phyloP scores from a whole-genome alignment of 2,797 vertebrate genomes.

The Lepus townsendii region DNA sequence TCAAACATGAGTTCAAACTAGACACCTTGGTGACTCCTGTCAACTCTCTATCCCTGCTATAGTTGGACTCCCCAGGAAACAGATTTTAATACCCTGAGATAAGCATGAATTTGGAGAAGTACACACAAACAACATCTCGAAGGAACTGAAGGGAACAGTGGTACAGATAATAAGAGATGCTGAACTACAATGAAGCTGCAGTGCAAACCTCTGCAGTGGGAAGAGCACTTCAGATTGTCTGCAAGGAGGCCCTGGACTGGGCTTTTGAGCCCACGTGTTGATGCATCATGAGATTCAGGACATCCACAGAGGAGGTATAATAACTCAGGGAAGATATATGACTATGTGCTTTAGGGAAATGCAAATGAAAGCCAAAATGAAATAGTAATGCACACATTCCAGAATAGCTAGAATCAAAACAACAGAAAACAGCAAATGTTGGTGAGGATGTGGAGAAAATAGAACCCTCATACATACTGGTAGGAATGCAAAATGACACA shows the following conservation, averaged over 20 bases:
- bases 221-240: not conserved
- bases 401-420: not conserved
- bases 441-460: not conserved
- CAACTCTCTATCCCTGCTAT: not conserved
- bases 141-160: not conserved
- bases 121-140: not conserved
- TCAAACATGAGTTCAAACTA: not conserved
- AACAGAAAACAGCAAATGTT: conserved; percentile 6
- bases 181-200: not conserved
- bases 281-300: not conserved
- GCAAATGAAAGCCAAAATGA: not conserved
- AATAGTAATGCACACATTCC: not conserved
- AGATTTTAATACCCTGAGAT: not conserved
- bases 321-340: not conserved
- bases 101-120: not conserved
- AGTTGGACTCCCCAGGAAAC: not conserved
- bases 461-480: not conserved
- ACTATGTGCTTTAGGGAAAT: not conserved
- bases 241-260: not conserved
- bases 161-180: not conserved
- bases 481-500: not conserved
- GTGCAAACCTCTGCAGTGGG: not conserved
- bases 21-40: not conserved
- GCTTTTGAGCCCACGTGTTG: not conserved
- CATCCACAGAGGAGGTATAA: not conserved